Percentiles rank a stretch among this genome's conserved stretches.
phyloP scores from a whole-genome alignment of 2,888 invertebrate species.

The Macaria notata region DNA sequence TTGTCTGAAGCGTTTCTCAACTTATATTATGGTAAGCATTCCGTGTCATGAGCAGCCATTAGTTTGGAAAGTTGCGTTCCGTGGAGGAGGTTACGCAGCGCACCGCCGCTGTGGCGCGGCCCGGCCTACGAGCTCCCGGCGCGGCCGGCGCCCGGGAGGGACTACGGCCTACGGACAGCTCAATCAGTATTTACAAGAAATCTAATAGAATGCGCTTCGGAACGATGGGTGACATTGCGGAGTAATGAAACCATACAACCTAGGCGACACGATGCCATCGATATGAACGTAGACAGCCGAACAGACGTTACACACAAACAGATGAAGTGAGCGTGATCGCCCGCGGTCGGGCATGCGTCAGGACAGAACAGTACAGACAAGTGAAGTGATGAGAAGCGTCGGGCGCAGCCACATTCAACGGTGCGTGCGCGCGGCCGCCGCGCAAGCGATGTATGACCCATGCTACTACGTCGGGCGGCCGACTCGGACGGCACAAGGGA shows the following conservation, averaged over 20 bases:
- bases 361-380: slow-evolving; percentile 80
- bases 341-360: slow-evolving; percentile 80
- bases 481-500: slow-evolving; percentile 77
- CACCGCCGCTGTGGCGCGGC: slow-evolving; percentile 35
- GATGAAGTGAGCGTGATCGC: slow-evolving; percentile 81
- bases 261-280: slow-evolving; percentile 75
- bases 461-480: slow-evolving; percentile 77
- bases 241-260: slow-evolving; percentile 74
- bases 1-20: slow-evolving; percentile 74
- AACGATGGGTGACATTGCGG: slow-evolving; percentile 77
- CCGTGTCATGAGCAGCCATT: slow-evolving; percentile 79
- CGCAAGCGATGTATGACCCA: slow-evolving; percentile 81
- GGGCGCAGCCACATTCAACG: slow-evolving; percentile 82
- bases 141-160: slow-evolving; percentile 36
- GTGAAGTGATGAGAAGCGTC: slow-evolving; percentile 81
- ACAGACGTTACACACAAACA: slow-evolving; percentile 79
- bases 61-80: slow-evolving; percentile 58
- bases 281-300: slow-evolving; percentile 76
- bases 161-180: slow-evolving; percentile 68
- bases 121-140: no score
- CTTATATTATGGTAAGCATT: slow-evolving; percentile 76
- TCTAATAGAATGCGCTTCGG: slow-evolving; percentile 78
- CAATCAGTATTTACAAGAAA: slow-evolving; percentile 72
- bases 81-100: slow-evolving; percentile 55
- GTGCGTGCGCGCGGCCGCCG: slow-evolving; percentile 80